Evolutionary conservation across 1,140 invertebrate genomes (phyloP).

Genomic region (Euwallacea fornicatus): DNA sequence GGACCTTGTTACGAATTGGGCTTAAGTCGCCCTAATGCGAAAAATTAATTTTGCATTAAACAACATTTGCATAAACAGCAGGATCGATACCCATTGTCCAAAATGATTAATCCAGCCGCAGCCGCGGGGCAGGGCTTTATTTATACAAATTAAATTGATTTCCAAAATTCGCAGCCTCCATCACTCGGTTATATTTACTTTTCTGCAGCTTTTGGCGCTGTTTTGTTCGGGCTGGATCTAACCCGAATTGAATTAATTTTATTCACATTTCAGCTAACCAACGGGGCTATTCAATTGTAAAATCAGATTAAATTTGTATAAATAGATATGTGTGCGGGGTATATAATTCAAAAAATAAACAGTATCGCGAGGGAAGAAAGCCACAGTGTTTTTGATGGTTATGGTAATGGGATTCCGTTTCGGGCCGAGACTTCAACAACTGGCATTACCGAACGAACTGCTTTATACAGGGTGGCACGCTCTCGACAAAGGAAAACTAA

Average conservation of each 20-base stretch:
- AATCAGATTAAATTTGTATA: slow-evolving; percentile 16
- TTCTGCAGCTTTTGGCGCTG: slow-evolving; percentile 17
- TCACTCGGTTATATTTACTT: slow-evolving; percentile 24
- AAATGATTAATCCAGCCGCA: slow-evolving; percentile 10
- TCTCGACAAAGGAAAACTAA: too few species aligned
- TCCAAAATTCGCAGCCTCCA: slow-evolving; percentile 10
- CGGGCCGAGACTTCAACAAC: too few species aligned
- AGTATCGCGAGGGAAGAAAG: too few species aligned
- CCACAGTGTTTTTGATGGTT: too few species aligned
- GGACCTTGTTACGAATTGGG: too few species aligned
- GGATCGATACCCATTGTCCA: slow-evolving; percentile 6
- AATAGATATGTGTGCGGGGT: slow-evolving; percentile 1
- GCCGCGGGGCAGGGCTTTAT: neutral
- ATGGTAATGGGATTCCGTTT: too few species aligned
- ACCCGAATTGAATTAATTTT: slow-evolving; percentile 19
- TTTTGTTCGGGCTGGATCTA: slow-evolving; percentile 1
- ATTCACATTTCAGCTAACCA: slow-evolving; percentile 15
- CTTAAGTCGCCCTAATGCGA: too few species aligned
- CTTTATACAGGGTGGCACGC: too few species aligned
- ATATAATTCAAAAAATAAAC: neutral
- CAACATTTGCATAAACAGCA: neutral
- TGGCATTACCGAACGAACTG: too few species aligned
- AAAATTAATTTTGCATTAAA: too few species aligned
- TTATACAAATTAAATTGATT: slow-evolving; percentile 17
- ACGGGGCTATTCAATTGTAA: neutral